Conservation (phyloP, 2,888 invertebrate species). For the Listrodromus nycthemerus region DNA sequence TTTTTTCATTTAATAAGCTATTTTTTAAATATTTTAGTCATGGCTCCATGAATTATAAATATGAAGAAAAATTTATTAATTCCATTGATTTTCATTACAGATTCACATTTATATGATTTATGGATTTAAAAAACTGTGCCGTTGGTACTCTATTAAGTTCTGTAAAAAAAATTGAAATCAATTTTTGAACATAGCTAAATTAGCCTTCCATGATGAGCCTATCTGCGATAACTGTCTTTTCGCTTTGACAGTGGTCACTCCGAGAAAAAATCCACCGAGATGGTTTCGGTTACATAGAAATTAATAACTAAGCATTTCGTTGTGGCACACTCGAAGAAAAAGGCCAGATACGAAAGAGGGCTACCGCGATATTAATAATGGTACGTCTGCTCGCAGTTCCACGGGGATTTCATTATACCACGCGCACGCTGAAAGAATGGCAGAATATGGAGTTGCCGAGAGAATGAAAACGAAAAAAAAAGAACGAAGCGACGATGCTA, state of each 20-base stretch:
- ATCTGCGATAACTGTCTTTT: neutral
- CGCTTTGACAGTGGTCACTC: neutral
- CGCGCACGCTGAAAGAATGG: slow-evolving; percentile 69
- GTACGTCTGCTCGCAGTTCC: slow-evolving; percentile 76
- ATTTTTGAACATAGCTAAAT: neutral
- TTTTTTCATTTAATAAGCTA: no score
- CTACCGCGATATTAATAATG: slow-evolving; percentile 82
- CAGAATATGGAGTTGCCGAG: slow-evolving; percentile 68
- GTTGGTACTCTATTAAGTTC: no score
- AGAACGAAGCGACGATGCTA: slow-evolving; percentile 69
- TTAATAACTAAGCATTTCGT: slow-evolving; percentile 83
- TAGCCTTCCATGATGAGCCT: neutral
- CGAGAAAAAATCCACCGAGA: slow-evolving; percentile 31
- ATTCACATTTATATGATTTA: no score
- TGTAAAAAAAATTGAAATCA: neutral
- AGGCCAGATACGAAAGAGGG: slow-evolving; percentile 54
- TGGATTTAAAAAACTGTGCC: no score
- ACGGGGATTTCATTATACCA: slow-evolving; percentile 82
- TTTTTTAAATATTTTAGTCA: no score
- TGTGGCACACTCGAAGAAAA: slow-evolving; percentile 79
- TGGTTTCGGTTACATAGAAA: slow-evolving; percentile 74
- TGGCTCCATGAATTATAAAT: no score
- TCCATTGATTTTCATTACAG: no score
- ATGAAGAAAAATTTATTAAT: no score
- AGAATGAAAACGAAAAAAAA: slow-evolving; percentile 64